A percentile compares a stretch with the other conserved stretches of the same genome.
Conservation (phyloP, 2,888 invertebrate genomes). For the Temnothorax ravouxi region DNA sequence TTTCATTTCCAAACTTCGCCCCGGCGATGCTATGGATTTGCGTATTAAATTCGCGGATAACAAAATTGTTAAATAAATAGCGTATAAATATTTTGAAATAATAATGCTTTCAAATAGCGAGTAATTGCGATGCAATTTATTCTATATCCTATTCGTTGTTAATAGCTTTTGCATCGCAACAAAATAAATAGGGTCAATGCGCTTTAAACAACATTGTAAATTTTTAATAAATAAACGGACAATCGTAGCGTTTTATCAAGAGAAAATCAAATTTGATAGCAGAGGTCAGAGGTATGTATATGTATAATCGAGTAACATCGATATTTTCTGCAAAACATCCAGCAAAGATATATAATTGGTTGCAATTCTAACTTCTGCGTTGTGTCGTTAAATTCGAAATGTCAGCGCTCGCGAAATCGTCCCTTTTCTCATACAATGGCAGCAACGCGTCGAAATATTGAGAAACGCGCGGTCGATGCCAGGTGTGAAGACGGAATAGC, state of each 20-base stretch:
- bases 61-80: slow-evolving; percentile 27
- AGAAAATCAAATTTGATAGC: slow-evolving; percentile 17
- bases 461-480: background rate
- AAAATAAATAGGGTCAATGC: slow-evolving; percentile 22
- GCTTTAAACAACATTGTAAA: background rate
- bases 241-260: background rate
- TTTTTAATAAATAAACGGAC: slow-evolving; percentile 6
- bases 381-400: background rate
- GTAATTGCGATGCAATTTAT: slow-evolving; percentile 7
- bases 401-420: background rate
- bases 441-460: background rate
- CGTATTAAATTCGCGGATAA: slow-evolving; percentile 11
- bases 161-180: slow-evolving; percentile 11
- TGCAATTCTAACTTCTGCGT: background rate
- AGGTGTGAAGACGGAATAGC: background rate
- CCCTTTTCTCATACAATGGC: background rate
- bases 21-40: background rate
- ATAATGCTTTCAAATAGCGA: slow-evolving; percentile 12
- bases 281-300: too few relatives aligned
- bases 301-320: background rate
- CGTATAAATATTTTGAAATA: slow-evolving; percentile 24
- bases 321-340: background rate
- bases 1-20: slow-evolving; percentile 8
- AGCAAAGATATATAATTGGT: background rate
- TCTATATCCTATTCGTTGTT: background rate